Percentiles rank a stretch among this genome's conserved stretches.
Conservation (phyloP, 2,113 vertebrate species). For the Thinocorus orbignyianus region DNA sequence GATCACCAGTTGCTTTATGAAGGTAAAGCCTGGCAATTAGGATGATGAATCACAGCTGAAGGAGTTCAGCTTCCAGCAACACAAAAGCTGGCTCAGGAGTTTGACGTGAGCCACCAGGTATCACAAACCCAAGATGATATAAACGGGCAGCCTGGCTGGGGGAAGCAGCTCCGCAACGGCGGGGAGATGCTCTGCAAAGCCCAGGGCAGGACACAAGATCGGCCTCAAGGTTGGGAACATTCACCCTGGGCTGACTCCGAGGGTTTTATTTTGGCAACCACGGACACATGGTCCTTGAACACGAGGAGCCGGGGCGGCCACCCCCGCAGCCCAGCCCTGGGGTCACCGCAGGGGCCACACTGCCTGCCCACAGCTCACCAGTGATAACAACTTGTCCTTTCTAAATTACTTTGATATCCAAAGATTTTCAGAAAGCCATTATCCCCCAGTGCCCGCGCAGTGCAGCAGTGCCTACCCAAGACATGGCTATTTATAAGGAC, state of each 20-base stretch:
- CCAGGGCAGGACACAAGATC: background rate
- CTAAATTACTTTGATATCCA: background rate
- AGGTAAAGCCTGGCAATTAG: background rate
- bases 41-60: background rate
- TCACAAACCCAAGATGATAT: rapidly evolving
- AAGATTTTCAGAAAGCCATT: background rate
- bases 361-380: rapidly evolving
- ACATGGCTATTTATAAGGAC: rapidly evolving
- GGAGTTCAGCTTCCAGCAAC: background rate
- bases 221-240: rapidly evolving
- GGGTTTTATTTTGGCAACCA: background rate
- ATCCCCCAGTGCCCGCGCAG: background rate
- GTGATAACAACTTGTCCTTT: background rate
- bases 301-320: background rate
- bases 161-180: background rate
- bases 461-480: background rate
- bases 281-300: rapidly evolving
- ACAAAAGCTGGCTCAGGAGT: background rate
- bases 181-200: background rate
- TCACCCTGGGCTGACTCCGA: background rate
- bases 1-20: background rate
- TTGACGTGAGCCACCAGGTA: background rate
- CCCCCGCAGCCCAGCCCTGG: background rate
- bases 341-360: rapidly evolving
- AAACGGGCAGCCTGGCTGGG: background rate